phyloP scores from a whole-genome alignment of 1,140 invertebrate species.

The Leucophenga varia region DNA sequence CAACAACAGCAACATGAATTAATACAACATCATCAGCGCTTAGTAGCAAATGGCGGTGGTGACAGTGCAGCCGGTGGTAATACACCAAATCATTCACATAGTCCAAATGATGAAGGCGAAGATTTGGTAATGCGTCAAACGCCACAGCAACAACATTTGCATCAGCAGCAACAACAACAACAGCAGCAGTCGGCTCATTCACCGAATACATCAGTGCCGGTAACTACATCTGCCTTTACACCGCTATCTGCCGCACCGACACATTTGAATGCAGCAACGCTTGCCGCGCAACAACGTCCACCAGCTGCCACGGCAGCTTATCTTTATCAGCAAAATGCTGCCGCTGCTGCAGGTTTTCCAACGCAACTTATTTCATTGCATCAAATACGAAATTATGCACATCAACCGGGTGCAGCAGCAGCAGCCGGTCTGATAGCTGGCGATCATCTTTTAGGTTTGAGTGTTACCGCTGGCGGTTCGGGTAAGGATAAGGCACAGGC shows the following conservation, averaged over 20 bases:
- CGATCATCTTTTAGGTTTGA: conserved; percentile 52
- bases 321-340: conserved; percentile 55
- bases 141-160: conserved; percentile 20
- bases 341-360: conserved; percentile 74
- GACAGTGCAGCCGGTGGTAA: conserved; percentile 23
- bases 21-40: conserved; percentile 49
- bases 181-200: conserved; percentile 39
- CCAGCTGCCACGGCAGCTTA: conserved; percentile 40
- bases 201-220: conserved; percentile 51
- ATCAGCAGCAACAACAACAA: conserved; percentile 20
- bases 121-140: conserved; percentile 55
- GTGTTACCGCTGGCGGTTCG: conserved; percentile 27
- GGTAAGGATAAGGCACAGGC: conserved; percentile 53
- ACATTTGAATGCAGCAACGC: conserved; percentile 64
- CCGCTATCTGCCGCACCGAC: conserved; percentile 74
- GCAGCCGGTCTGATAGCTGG: conserved; percentile 57
- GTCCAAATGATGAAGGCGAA: conserved; percentile 59
- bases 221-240: conserved; percentile 77
- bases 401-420: conserved; percentile 72
- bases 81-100: conserved; percentile 47
- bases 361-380: conserved; percentile 94
- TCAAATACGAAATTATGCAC: conserved; percentile 95
- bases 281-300: conserved; percentile 68
- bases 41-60: conserved; percentile 17
- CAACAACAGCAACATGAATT: conserved; percentile 25